Base-by-base conservation (phyloP, 2,113 vertebrate species). In the Haplochromis vanheusdeni region DNA sequence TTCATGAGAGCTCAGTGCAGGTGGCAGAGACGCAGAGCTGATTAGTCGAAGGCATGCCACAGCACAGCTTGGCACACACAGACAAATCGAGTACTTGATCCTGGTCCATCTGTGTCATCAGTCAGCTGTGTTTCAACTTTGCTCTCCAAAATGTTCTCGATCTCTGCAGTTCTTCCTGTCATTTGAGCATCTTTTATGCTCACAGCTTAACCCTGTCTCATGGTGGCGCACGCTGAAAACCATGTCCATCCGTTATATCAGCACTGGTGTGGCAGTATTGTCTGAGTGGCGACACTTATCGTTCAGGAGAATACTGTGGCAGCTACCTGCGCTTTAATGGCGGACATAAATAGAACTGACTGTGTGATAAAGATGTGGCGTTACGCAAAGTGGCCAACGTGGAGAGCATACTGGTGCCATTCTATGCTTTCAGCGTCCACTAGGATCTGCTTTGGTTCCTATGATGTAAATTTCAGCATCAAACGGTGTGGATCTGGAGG, bases 241-340 rank as follows among this genome's bases (percentile, higher is more conserved):
- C 17, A 1, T 5, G 17, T 37, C 17, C 19, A 5, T 37, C 10
- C 0, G 6, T 65, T 65, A 65, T 2, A 37, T 65, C 60, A 37
- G 19, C 60, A 37, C 3, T 65, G 33, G 6, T 2, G 10, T 21
- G 60, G 19, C 33, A 0, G 33, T 21, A 65, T 37, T 37, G 33
- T 37, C 17, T n/a, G 31, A 12, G 10, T n/a, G 60, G 31, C 0
- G 2, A 37, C 4, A 0, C 31, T 65, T 65, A 65, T 65, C 1
- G 2, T 37, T 65, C 10, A 65, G 33, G 60, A 65, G 60, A 21
- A 21, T 37, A 65, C 19, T 37, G 60, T 65, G 17, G 17, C 60
- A 12, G 60, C 60, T n/a, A 37, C 33, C 6, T 65, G 10, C 3
- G 0, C 33, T 0, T 65, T 65, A 65, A 65, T 37, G 4, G 60